Percentiles rank a stretch among this genome's conserved stretches.
These are phyloP conservation scores for Zonotrichia leucophrys DNA, from an alignment of 2,113 vertebrate genomes.

Conservation along the genomic window DNA sequence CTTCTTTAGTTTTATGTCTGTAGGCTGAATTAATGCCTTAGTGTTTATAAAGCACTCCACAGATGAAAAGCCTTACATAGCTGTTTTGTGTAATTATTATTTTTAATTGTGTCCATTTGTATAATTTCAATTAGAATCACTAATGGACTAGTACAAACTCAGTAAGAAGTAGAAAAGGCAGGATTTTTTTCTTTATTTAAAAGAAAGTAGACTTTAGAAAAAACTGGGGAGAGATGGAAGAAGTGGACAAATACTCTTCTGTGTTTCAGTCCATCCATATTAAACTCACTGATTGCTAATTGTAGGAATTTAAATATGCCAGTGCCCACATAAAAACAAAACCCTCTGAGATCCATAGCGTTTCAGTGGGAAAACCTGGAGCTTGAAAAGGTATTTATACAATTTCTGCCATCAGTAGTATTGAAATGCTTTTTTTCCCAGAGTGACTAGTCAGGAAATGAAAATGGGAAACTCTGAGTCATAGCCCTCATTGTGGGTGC, in stretches of 20 bases:
- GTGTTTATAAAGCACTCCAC: not conserved
- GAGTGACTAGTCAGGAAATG: not conserved
- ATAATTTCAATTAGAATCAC: not conserved
- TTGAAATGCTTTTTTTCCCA: not conserved
- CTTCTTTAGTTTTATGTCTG: conserved; percentile 41
- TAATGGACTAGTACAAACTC: not conserved
- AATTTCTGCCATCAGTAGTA: not conserved
- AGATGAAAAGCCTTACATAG: not conserved
- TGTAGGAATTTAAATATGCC: not conserved
- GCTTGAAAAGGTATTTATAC: not conserved
- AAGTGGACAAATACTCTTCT: not conserved
- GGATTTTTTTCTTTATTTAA: not conserved
- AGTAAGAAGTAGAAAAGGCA: not conserved
- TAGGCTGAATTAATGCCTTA: not conserved
- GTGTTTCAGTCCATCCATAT: not conserved
- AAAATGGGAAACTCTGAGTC: not conserved
- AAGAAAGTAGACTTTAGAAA: not conserved
- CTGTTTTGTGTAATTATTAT: conserved; percentile 8
- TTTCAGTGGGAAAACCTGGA: not conserved
- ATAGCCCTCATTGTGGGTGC: not conserved
- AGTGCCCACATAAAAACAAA: not conserved
- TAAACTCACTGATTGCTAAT: not conserved
- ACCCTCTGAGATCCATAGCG: not conserved
- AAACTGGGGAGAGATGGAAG: rapidly evolving
- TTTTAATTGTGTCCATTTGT: not conserved